These are phyloP conservation scores for Acromyrmex echinatior DNA, from an alignment of 1,140 invertebrate genomes.

Conservation along the genomic window DNA sequence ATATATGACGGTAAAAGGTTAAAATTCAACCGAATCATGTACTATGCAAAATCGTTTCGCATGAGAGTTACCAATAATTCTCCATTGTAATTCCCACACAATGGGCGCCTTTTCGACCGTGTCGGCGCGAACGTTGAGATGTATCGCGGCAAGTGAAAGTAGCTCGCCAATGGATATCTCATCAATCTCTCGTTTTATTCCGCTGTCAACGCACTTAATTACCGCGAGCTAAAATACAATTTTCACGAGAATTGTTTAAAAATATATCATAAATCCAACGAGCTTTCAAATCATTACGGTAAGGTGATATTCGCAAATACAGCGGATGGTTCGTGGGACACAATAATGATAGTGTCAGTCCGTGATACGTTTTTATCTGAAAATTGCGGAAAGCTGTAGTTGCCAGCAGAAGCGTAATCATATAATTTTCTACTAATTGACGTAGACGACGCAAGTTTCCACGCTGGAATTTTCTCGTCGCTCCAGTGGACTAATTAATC, in stretches of 20 bases:
- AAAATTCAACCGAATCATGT: constrained; percentile 47
- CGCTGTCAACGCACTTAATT: constrained; percentile 47
- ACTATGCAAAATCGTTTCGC: constrained; percentile 50
- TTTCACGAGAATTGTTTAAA: neutral
- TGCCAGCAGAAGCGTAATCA: neutral
- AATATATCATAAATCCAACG: neutral
- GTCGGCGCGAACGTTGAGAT: constrained; percentile 53
- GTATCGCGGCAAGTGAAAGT: constrained; percentile 70
- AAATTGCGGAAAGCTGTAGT: neutral
- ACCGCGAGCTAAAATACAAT: neutral
- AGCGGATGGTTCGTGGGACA: neutral
- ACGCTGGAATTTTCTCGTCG: constrained; percentile 33
- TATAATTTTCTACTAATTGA: constrained; percentile 15
- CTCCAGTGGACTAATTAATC: constrained; percentile 56
- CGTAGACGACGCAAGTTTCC: constrained; percentile 2
- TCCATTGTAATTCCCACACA: constrained; percentile 67
- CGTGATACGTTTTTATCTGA: neutral
- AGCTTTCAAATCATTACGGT: constrained; percentile 2
- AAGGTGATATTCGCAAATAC: neutral
- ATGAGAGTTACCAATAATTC: constrained; percentile 49
- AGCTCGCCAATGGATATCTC: constrained; percentile 31
- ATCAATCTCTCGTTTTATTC: constrained; percentile 49
- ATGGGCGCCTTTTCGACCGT: constrained; percentile 64
- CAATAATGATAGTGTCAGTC: neutral
- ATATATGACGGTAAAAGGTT: constrained; percentile 26